Evolutionary conservation across 2,113 vertebrate species (phyloP), one percentile per base, ranked within the genome.

Genomic region (Malaclemys terrapin): DNA sequence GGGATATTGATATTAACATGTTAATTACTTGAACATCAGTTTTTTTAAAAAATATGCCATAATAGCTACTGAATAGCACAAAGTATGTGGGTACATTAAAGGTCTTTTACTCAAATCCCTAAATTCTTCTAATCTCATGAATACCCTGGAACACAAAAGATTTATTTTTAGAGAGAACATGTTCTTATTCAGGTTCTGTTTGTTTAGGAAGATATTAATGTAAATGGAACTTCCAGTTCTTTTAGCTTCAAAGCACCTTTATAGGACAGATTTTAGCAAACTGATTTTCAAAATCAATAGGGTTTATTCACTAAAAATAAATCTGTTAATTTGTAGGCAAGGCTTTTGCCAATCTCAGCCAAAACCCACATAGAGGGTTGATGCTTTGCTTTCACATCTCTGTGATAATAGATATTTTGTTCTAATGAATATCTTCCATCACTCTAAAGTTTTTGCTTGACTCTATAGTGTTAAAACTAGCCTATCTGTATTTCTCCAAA

Each of bases 41-140:
- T 92, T 88, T 97, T 91, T 87, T 85, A 87, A 80, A 50, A 50
- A 81, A 53, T 95, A 84, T 76, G 85, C 81, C 35, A 29, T 88
- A 94, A 92, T 94, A 97, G 93, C 56, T 94, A 56, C 81, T 84
- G 92, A 96, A 95, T 88, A 94, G 93, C 22, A 93, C 38, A 92
- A 91, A 82, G 83, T 49, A 13, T 3, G 1, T 22, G 19, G 25
- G 22, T 95, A 86, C 85, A 65, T 17, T 89, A 90, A 91, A 31
- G 78, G 75, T 89, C 80, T 93, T 78, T 96, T 93, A 89, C 49
- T 95, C 91, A 88, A 53, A 90, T 80, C 56, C 38, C n/a, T 54
- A 24, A 47, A 22, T 96, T 91, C 53, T 85, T 94, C 88, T 85
- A 91, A 88, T 80, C 80, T 89, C 93, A 80, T 59, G 81, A 93